Evolutionary conservation across 2,113 vertebrate genomes (phyloP).

Genomic region (Zonotrichia leucophrys): DNA sequence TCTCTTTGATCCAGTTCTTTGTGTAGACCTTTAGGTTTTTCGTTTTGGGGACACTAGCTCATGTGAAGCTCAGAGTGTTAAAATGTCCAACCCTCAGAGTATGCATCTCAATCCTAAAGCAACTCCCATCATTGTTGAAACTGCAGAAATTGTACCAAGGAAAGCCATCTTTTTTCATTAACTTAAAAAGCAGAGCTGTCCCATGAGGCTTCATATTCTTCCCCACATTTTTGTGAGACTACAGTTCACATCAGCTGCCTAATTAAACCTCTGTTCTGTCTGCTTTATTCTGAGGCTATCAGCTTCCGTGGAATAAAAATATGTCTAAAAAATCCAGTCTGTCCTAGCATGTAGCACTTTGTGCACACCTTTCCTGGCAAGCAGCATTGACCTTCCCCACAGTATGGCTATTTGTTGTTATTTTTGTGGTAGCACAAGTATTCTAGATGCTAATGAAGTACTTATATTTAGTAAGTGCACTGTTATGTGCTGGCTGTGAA

Average conservation of each 20-base stretch:
- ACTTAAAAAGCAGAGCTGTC: not conserved
- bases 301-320: not conserved
- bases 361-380: conserved; percentile 36
- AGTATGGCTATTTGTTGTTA: conserved; percentile 39
- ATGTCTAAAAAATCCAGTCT: not conserved
- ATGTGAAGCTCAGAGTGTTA: not conserved
- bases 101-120: not conserved
- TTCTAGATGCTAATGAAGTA: conserved; percentile 41
- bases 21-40: not conserved
- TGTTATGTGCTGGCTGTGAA: conserved; percentile 5
- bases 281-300: not conserved
- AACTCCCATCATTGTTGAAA: not conserved
- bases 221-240: not conserved
- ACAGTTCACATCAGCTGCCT: not conserved
- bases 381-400: not conserved
- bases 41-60: not conserved
- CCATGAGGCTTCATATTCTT: not conserved
- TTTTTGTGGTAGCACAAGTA: conserved; percentile 32
- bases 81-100: not conserved
- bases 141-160: not conserved
- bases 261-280: conserved; percentile 6
- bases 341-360: not conserved
- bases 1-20: not conserved
- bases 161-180: not conserved
- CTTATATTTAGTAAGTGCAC: conserved; percentile 47